Conservation (phyloP, 2,888 invertebrate species). For the Sussaba pulchella region DNA sequence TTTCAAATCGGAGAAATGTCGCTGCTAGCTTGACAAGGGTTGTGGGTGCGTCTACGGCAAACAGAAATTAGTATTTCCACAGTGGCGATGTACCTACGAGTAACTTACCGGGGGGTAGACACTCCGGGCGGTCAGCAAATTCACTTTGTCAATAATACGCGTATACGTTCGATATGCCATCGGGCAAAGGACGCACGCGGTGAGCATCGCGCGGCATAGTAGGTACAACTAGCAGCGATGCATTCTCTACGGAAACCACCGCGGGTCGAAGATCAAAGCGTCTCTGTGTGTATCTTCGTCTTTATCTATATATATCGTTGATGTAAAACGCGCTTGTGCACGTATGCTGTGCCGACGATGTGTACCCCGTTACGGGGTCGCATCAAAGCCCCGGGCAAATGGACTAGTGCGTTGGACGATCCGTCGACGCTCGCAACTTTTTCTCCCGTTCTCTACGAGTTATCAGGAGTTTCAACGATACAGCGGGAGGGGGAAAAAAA, state of each 20-base stretch:
- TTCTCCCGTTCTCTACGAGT: slow-evolving; percentile 30
- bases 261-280: slow-evolving; percentile 67
- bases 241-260: slow-evolving; percentile 59
- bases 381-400: slow-evolving; percentile 66
- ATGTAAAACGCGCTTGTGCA: slow-evolving; percentile 60
- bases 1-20: no score
- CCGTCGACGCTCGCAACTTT: slow-evolving; percentile 28
- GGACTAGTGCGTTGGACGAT: slow-evolving; percentile 49
- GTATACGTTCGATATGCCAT: slow-evolving; percentile 35
- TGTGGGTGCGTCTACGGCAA: slow-evolving; percentile 32
- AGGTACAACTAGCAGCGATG: slow-evolving; percentile 21
- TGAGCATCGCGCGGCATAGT: slow-evolving; percentile 27
- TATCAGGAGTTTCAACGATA: slow-evolving; percentile 38
- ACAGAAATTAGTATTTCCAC: slow-evolving; percentile 51
- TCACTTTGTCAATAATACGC: slow-evolving; percentile 66
- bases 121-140: slow-evolving; percentile 62
- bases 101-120: slow-evolving; percentile 47
- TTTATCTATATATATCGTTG: slow-evolving; percentile 32
- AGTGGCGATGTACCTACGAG: slow-evolving; percentile 38
- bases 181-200: slow-evolving; percentile 52
- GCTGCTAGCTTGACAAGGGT: no score
- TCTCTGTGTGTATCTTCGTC: slow-evolving; percentile 41
- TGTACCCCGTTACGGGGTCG: slow-evolving; percentile 28
- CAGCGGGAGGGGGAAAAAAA: slow-evolving; percentile 29
- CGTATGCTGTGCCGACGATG: slow-evolving; percentile 39